Evolutionary conservation across 2,888 invertebrate species (phyloP), one percentile per base, ranked within the genome.

Genomic region (Prosapia bicincta): DNA sequence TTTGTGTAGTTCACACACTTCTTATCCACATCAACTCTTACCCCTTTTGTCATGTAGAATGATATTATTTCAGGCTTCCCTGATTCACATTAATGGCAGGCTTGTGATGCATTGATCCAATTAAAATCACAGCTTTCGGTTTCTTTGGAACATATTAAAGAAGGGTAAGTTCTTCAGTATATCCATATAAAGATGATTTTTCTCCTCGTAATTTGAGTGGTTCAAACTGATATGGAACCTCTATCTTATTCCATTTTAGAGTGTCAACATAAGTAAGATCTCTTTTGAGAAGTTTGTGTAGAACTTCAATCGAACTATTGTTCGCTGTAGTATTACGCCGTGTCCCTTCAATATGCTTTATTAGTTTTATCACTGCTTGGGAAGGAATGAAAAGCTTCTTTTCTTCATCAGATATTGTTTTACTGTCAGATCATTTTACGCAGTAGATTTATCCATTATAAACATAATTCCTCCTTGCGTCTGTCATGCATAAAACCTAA

Each of bases 301-400:
- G 68, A n/a, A 70, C 24, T 69, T 78, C 71, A 32, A 82, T 79
- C 13, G 81, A 81, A 54, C 79, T 78, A 78, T 82, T 82, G 66
- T 82, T 81, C 20, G 80, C 80, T 24, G 81, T 83, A n/a, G 82
- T 79, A 76, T n/a, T n/a, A n/a, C n/a, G n/a, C n/a, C n/a, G n/a
- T n/a, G n/a, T 82, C 81, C 26, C 80, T 77, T 69, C 82, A 81
- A 24, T 79, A 38, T 9, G 38, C 15, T 38, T 38, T 24, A n/a
- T 20, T 9, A 69, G 13, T 23, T 28, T 28, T 20, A 69, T 69
- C 3, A 69, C 28, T 15, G n/a, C n/a, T n/a, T n/a, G n/a, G n/a
- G n/a, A n/a, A n/a, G n/a, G n/a, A n/a, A n/a, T n/a, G n/a, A n/a
- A 15, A 15, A 69, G 28, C n/a, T 32, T 69, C n/a, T 69, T 69